Base-by-base conservation (phyloP, 2,888 invertebrate species). In the Hypsopygia costalis region DNA sequence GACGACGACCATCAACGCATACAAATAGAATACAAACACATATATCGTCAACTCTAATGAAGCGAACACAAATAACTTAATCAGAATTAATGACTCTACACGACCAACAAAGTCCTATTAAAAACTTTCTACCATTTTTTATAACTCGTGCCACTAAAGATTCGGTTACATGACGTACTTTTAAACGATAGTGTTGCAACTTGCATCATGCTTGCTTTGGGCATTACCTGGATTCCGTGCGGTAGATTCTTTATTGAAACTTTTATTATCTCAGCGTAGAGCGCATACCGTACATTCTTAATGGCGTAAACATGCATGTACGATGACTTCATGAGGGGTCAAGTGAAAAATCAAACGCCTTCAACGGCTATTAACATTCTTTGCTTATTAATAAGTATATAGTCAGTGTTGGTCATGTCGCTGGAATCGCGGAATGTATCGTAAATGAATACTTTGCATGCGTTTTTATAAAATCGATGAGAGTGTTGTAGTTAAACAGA, bases 341-440 rank as follows among this genome's bases (percentile, higher is more conserved):
- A 70, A 68, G 61, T 62, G 58, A 72, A 75, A 74, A 72, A 69
- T 62, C 61, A 60, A 66, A 69, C 63, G 58, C 63, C 60, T 68
- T 51, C 49, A 58, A 62, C 60, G 61, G 69, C 62, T 65, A 68
- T 69, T 69, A 67, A 77, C 69, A 77, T 78, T 77, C 72, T 57
- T 66, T 55, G 58, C 64, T 65, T 64, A 70, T 74, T 69, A 68
- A 66, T 66, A 71, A 68, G 59, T 66, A 61, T 66, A 61, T 44
- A 53, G 47, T 43, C 49, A 50, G 51, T 52, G 58, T 58, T 58
- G 64, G 56, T 64, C 62, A 65, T 70, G 52, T 51, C 52, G 50
- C 45, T 57, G 56, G 63, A 67, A 67, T 68, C 54, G 58, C 63
- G 68, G 63, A 69, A 68, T 60, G 43, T 63, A 68, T 66, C 51